A percentile compares a stretch with the other conserved stretches of the same genome.
Evolutionary conservation across 1,140 invertebrate species (phyloP).

Genomic region (Drosophila seguyi): DNA sequence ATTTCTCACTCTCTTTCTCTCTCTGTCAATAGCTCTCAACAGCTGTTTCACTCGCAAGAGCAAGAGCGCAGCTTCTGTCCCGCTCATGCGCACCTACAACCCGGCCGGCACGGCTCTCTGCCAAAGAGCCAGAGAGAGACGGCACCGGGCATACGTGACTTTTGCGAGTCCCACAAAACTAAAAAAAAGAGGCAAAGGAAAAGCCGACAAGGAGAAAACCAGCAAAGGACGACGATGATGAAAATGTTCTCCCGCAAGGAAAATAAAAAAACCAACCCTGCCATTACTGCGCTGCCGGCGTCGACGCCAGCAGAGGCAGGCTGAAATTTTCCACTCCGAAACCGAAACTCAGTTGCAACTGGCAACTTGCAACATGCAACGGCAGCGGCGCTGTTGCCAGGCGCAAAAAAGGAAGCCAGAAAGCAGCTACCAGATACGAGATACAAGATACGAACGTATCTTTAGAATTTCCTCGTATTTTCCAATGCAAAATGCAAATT

Average conservation of each 20-base stretch:
- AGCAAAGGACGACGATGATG: slow-evolving; percentile 56
- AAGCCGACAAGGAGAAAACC: slow-evolving; percentile 31
- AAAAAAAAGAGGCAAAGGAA: slow-evolving; percentile 43
- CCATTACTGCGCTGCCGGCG: slow-evolving; percentile 24
- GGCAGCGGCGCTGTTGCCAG: slow-evolving; percentile 36
- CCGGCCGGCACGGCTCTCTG: slow-evolving; percentile 50
- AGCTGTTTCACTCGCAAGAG: slow-evolving; percentile 46
- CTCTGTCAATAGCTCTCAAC: slow-evolving; percentile 19
- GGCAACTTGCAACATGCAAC: slow-evolving; percentile 34
- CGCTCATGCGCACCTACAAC: slow-evolving; percentile 78
- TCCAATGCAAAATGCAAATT: slow-evolving; percentile 47
- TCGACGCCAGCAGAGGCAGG: slow-evolving; percentile 52
- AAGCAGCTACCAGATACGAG: slow-evolving; percentile 22
- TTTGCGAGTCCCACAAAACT: slow-evolving; percentile 34
- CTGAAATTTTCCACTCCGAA: slow-evolving; percentile 78
- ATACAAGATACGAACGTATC: slow-evolving; percentile 35
- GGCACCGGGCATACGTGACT: slow-evolving; percentile 74
- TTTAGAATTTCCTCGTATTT: slow-evolving; percentile 39
- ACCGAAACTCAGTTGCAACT: slow-evolving; percentile 61
- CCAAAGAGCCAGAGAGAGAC: slow-evolving; percentile 26
- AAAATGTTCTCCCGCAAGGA: slow-evolving; percentile 66
- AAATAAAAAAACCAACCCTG: slow-evolving; percentile 41
- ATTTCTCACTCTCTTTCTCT: slow-evolving; percentile 8
- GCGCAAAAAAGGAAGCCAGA: slow-evolving; percentile 16
- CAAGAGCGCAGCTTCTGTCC: slow-evolving; percentile 24